These are phyloP conservation scores for Phlogophora meticulosa DNA, from an alignment of 2,888 invertebrate species.

Conservation along the genomic window DNA sequence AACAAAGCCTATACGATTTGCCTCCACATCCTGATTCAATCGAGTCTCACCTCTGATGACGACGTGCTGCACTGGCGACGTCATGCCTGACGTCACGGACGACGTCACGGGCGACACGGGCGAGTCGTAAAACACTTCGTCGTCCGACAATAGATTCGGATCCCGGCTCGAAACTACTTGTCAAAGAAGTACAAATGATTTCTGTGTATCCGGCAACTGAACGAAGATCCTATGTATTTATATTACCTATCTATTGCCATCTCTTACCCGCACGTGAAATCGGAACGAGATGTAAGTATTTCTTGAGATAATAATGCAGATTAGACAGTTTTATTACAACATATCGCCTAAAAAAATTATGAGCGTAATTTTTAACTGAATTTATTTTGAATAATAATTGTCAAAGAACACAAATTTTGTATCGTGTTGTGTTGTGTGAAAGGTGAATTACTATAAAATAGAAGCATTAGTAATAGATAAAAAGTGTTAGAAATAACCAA, in stretches of 20 bases:
- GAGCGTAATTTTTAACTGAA: no score
- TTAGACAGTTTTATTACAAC: no score
- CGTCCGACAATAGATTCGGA: slow-evolving; percentile 83
- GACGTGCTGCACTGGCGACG: slow-evolving; percentile 66
- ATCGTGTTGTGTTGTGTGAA: neutral
- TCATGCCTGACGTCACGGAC: slow-evolving; percentile 63
- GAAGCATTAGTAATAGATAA: slow-evolving; percentile 38
- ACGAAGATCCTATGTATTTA: neutral
- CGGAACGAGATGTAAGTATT: neutral
- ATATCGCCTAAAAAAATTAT: no score
- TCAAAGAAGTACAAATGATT: slow-evolving; percentile 28
- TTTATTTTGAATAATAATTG: no score
- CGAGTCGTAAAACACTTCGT: slow-evolving; percentile 85
- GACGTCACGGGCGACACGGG: slow-evolving; percentile 77
- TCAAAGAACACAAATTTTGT: no score
- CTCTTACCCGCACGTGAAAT: neutral
- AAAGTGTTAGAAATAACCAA: slow-evolving; percentile 11
- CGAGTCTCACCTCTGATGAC: slow-evolving; percentile 63
- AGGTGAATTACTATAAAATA: slow-evolving; percentile 5
- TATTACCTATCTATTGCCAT: neutral
- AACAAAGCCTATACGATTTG: no score
- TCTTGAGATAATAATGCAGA: no score
- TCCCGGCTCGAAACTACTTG: slow-evolving; percentile 67
- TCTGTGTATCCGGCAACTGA: neutral
- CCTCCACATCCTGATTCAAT: no score